Conservation (phyloP, 2,888 invertebrate species). For the Ashinkailepas kermadecensis region DNA sequence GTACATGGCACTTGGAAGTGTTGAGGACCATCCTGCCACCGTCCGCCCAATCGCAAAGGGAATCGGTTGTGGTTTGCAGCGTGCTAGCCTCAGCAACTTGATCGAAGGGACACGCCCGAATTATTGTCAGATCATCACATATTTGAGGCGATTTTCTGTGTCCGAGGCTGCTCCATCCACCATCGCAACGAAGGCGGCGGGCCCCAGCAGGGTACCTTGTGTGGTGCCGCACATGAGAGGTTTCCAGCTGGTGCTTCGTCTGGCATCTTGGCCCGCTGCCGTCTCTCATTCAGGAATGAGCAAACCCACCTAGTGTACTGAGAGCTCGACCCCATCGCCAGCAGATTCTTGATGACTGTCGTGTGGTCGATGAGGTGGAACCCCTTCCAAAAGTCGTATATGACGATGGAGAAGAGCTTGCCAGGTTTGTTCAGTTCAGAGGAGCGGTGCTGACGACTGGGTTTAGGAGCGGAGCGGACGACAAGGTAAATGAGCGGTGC, state of each 20-base stretch:
- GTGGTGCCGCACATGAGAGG: not conserved
- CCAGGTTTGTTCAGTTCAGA: not conserved
- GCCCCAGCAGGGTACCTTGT: not conserved
- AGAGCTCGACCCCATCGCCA: not conserved
- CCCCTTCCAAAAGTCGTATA: not conserved
- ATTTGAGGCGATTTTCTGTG: not conserved
- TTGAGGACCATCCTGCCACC: not conserved
- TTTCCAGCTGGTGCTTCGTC: not conserved
- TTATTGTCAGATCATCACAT: not conserved
- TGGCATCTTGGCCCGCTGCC: not conserved
- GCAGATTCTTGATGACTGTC: not conserved
- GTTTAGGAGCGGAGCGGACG: too few relatives aligned
- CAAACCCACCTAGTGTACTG: not conserved
- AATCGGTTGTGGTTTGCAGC: not conserved
- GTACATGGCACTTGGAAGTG: not conserved
- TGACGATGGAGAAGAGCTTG: not conserved
- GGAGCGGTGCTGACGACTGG: too few relatives aligned
- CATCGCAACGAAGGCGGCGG: not conserved
- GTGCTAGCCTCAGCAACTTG: not conserved
- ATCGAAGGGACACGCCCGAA: not conserved
- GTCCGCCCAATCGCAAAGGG: not conserved
- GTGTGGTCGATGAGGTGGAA: not conserved
- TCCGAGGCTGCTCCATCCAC: not conserved
- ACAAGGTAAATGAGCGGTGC: too few relatives aligned
- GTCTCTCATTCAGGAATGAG: not conserved